Percentiles rank a stretch among this genome's conserved stretches.
Conservation (phyloP, 2,888 invertebrate genomes). For the Candidula unifasciata region DNA sequence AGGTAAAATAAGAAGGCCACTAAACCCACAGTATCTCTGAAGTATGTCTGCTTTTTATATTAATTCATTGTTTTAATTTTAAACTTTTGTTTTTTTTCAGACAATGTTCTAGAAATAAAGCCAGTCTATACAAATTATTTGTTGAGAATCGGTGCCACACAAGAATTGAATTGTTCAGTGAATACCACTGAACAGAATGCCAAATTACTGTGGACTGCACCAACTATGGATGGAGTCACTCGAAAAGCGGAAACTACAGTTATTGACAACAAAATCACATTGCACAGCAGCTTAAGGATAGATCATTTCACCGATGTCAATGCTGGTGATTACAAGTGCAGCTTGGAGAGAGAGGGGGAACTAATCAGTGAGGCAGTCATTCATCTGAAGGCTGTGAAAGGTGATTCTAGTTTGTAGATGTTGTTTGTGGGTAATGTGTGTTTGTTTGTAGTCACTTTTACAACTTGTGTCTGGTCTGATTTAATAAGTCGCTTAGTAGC, state of each 20-base stretch:
- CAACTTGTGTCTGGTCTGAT: too few species aligned
- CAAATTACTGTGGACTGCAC: background rate
- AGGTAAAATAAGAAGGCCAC: too few species aligned
- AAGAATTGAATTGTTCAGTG: constrained; percentile 32
- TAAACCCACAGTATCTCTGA: too few species aligned
- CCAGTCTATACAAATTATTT: background rate
- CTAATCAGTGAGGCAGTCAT: background rate
- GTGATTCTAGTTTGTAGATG: background rate
- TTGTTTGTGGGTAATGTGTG: too few species aligned
- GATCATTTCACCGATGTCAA: background rate
- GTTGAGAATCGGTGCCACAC: constrained; percentile 5
- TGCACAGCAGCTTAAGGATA: background rate
- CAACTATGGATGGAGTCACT: background rate
- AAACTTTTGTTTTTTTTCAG: background rate
- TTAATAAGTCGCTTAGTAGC: too few species aligned
- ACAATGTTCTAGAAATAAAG: background rate
- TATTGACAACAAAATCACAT: background rate
- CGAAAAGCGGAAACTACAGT: background rate
- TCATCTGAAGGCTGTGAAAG: background rate
- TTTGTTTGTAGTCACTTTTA: too few species aligned
- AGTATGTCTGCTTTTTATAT: too few species aligned
- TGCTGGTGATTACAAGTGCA: background rate
- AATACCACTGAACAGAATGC: background rate
- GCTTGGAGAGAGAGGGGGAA: background rate
- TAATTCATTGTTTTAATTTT: too few species aligned